These are phyloP conservation scores for Caenorhabditis brenneri DNA, from an alignment of 1,140 invertebrate genomes.

Conservation along the genomic window DNA sequence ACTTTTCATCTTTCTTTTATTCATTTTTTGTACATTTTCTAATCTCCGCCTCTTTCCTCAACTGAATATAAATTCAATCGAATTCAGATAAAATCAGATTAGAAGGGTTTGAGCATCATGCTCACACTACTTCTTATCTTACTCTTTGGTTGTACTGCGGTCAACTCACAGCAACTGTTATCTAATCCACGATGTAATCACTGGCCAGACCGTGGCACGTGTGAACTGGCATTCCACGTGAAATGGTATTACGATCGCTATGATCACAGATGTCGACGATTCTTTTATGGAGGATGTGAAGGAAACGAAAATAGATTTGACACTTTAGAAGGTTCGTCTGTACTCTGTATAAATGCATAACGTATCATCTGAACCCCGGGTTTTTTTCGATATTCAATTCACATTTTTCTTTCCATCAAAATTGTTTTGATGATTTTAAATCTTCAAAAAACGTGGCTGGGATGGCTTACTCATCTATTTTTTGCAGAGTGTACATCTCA, in stretches of 20 bases:
- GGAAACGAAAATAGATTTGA: conserved; percentile 82
- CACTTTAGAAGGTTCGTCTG: conserved; percentile 52
- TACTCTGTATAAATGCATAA: no score
- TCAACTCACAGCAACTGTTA: conserved; percentile 47
- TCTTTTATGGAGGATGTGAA: conserved; percentile 89
- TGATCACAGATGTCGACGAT: conserved; percentile 86
- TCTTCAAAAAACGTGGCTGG: not conserved
- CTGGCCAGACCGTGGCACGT: conserved; percentile 55
- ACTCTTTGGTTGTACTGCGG: conserved; percentile 31
- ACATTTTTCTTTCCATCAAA: no score
- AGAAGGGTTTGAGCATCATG: not conserved
- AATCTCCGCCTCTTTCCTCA: not conserved
- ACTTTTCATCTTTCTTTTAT: not conserved
- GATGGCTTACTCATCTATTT: not conserved
- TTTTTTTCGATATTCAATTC: no score
- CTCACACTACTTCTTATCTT: conserved; percentile 14
- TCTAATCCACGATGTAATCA: conserved; percentile 55
- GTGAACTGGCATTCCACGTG: conserved; percentile 49
- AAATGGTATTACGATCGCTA: conserved; percentile 82
- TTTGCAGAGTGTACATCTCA: conserved; percentile 54
- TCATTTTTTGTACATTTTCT: not conserved
- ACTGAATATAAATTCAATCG: not conserved
- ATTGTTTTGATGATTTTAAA: no score
- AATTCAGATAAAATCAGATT: not conserved
- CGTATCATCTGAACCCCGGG: no score